Conservation (phyloP, 2,113 vertebrate genomes). For the Xiphorhynchus elegans region DNA sequence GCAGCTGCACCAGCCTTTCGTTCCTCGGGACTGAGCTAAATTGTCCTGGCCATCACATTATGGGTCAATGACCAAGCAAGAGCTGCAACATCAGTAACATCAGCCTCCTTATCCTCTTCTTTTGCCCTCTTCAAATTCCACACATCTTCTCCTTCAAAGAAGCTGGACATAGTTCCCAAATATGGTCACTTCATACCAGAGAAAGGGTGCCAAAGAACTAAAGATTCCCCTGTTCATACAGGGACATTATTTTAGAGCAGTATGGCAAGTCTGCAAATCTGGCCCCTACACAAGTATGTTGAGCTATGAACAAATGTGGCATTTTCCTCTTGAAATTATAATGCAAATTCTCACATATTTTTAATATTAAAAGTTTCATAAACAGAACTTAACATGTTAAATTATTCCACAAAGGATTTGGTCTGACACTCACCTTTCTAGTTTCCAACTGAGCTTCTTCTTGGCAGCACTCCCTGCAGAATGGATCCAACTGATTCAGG, state of each 20-base stretch:
- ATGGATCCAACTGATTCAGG: slow-evolving; percentile 83
- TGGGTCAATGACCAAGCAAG: fast-evolving
- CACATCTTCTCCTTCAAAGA: not conserved
- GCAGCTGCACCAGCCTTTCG: not conserved
- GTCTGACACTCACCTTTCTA: slow-evolving; percentile 84
- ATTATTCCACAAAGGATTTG: not conserved
- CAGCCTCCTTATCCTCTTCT: not conserved
- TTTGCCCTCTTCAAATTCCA: not conserved
- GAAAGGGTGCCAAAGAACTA: not conserved
- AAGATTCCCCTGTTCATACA: not conserved
- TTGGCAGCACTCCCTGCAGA: slow-evolving; percentile 93
- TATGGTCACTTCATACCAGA: not conserved
- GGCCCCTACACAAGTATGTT: not conserved
- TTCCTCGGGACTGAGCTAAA: not conserved
- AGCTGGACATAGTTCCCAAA: not conserved
- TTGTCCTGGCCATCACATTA: not conserved
- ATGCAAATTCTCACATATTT: not conserved
- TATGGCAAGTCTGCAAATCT: not conserved
- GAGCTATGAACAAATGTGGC: not conserved
- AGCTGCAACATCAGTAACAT: not conserved
- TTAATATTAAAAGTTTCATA: not conserved
- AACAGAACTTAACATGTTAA: not conserved
- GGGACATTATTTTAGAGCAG: not conserved
- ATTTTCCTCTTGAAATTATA: not conserved
- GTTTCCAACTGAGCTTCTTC: slow-evolving; percentile 92